phyloP scores from a whole-genome alignment of 2,888 invertebrate genomes.

The Spilarctia lutea region DNA sequence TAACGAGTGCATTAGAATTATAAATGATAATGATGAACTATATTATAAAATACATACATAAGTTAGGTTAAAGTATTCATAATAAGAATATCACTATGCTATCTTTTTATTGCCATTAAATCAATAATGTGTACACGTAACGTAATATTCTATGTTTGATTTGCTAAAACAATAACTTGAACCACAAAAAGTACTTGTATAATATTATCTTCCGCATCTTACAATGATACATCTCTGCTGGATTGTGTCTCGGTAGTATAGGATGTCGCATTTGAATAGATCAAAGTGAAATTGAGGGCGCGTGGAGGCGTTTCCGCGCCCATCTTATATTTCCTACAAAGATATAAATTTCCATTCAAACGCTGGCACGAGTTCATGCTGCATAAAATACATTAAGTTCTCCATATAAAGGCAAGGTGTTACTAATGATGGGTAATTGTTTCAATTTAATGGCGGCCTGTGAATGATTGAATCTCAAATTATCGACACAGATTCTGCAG shows the following conservation, averaged over 20 bases:
- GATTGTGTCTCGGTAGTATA: slow-evolving; percentile 46
- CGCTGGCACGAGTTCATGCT: slow-evolving; percentile 39
- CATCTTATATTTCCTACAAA: slow-evolving; percentile 59
- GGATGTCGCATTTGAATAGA: slow-evolving; percentile 58
- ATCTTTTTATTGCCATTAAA: not conserved
- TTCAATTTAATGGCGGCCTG: slow-evolving; percentile 7
- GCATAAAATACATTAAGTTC: slow-evolving; percentile 50
- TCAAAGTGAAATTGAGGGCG: slow-evolving; percentile 71
- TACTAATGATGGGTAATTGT: slow-evolving; percentile 37
- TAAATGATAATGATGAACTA: not conserved
- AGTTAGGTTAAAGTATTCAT: not conserved
- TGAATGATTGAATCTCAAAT: slow-evolving; percentile 1
- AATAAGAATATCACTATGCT: not conserved
- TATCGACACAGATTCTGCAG: not conserved
- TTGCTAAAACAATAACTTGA: slow-evolving; percentile 12
- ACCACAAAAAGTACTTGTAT: slow-evolving; percentile 25
- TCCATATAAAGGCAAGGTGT: slow-evolving; percentile 43
- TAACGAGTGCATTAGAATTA: no score
- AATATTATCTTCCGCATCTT: slow-evolving; percentile 33
- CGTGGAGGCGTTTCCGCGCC: slow-evolving; percentile 59
- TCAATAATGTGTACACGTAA: slow-evolving; percentile 4
- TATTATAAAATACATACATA: not conserved
- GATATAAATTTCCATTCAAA: slow-evolving; percentile 58
- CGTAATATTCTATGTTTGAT: not conserved
- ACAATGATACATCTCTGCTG: slow-evolving; percentile 40